Base-by-base conservation (phyloP, 2,888 invertebrate genomes). In the Lithosia quadra region DNA sequence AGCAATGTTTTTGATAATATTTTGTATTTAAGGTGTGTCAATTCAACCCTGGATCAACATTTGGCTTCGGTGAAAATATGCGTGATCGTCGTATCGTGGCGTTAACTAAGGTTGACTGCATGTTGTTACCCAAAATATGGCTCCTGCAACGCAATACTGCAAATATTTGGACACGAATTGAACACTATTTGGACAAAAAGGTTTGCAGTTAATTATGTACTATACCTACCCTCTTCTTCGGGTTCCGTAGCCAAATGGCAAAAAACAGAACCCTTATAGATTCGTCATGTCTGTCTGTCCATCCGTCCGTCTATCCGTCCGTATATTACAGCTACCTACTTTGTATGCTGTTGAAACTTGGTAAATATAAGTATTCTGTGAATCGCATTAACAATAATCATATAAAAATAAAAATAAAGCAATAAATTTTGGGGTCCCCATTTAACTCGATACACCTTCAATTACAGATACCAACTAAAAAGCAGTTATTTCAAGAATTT, bases 61-160 rank as follows among this genome's bases (percentile, higher is more conserved):
- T 97, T 78, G 97, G 97, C 7, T 93, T 97, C 57, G 97, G 97
- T 0, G 97, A 97, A 86, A 95, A 95, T 70, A 96, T 96, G 94
- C 90, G 95, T 1, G 96, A 97, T 84, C 95, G 97, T 18, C 95
- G 97, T 8, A 96, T 97, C 34, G 94, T 97, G 64, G 96, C 97
- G 0, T 85, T 95, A 57, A 96, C 95, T 0, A 95, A 95, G 0
- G 96, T 96, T 8, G 95, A 96, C 77, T 97, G 97, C 78, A 92
- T 97, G 83, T 88, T 97, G 53, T 88, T 97, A 68, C 97, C 97
- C 0, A 95, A 96, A 72, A 96, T 96, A 81, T 97, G 97, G 96
- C 90, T 97, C 22, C 84, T 96, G 55, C 96, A 96, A 77, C 96
- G 96, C 60, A 96, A 96, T 84, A 95, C 95, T 0, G 96, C 96